Evolutionary conservation across 2,888 invertebrate species (phyloP), one percentile per base, ranked within the genome.

Genomic region (Mythimna loreyi): DNA sequence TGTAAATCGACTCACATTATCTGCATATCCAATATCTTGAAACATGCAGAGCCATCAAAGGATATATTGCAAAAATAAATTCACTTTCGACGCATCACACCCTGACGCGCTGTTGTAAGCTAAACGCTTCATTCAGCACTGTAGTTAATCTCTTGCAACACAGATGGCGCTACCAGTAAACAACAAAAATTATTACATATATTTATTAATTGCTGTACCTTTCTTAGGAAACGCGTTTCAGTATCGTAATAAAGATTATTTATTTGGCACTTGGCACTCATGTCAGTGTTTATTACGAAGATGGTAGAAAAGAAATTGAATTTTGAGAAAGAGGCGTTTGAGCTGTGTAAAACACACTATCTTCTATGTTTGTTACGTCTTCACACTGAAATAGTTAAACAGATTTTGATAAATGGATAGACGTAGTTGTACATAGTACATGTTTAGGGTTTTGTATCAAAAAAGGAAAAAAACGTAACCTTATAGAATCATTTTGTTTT

Each of bases 141-240:
- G 55, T 74, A 66, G 75, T 65, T 56, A 8, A 28, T 13, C 43
- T 50, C 1, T 33, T 21, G 0, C 4, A 6, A n/a, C 21, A 74
- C 13, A 74, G 71, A 71, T 71, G 75, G 75, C 75, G 30, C 66
- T 23, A 57, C 28, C 5, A 21, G 7, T 33, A 19, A 59, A 28
- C 25, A 21, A 43, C 9, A n/a, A 55, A 11, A 2, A 40, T 6
- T 62, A 47, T 62, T 45, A 23, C 4, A 13, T 6, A 40, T 1
- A 33, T 67, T 19, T 5, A 47, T 55, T 45, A 23, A 43, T 43
- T 43, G n/a, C 8, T 16, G 8, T 19, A 43, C 3, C 3, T 33
- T 49, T 50, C 25, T 13, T 19, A 25, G 3, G n/a, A 16, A 21
- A 30, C 28, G 13, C 7, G 7, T 45, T 28, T 59, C 47, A 30